Evolutionary conservation across 2,797 vertebrate genomes (phyloP).

Genomic region (Valencia hispanica): DNA sequence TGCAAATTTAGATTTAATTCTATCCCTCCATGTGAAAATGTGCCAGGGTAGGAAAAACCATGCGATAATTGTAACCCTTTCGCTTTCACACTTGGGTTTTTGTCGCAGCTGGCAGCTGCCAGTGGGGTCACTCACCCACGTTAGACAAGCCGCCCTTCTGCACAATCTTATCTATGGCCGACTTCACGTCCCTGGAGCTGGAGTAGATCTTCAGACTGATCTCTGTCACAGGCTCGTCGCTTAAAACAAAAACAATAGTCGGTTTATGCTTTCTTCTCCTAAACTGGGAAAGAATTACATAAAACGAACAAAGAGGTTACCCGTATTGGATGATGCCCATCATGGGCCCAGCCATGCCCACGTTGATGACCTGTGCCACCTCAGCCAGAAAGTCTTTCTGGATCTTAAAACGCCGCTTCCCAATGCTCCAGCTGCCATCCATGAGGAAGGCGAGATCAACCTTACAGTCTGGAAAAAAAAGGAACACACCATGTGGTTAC

Average conservation of each 20-base stretch:
- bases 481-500: neutral
- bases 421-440: conserved; percentile 96
- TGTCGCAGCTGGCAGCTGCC: conserved; percentile 23
- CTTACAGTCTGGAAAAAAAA: conserved; percentile 86
- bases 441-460: conserved; percentile 94
- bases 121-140: conserved; percentile 85
- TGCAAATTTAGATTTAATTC: conserved; percentile 82
- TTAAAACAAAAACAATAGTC: conserved; percentile 59
- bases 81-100: conserved; percentile 66
- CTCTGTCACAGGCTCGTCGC: conserved; percentile 91
- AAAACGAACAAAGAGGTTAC: conserved; percentile 66
- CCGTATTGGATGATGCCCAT: conserved; percentile 97
- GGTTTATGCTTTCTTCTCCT: neutral
- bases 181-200: conserved; percentile 88
- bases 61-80: conserved; percentile 67
- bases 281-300: neutral
- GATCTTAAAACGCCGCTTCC: conserved; percentile 94
- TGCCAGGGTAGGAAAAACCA: conserved; percentile 62
- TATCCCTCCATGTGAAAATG: conserved; percentile 72
- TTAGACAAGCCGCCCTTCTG: conserved; percentile 96
- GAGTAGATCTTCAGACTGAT: conserved; percentile 87
- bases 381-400: conserved; percentile 93
- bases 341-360: conserved; percentile 89
- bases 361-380: conserved; percentile 86
- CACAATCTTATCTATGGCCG: conserved; percentile 88